These are phyloP conservation scores for Drosophila diplacantha DNA, from an alignment of 2,888 invertebrate genomes.

Conservation along the genomic window DNA sequence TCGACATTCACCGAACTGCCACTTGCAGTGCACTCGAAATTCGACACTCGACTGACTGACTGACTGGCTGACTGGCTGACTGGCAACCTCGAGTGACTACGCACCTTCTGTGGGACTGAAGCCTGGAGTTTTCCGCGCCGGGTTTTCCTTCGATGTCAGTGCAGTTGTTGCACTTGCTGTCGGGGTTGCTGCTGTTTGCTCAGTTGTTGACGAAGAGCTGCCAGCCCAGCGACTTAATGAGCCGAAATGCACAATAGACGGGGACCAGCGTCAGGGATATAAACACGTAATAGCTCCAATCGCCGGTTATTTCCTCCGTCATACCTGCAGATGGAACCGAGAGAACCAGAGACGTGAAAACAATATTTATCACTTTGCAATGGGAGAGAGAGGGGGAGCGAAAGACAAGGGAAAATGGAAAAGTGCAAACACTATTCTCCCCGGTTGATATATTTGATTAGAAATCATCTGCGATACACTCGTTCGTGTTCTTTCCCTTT, in stretches of 20 bases:
- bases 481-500: constrained; percentile 12
- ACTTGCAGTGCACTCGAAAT: constrained; percentile 10
- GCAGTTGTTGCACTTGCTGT: not conserved
- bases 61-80: constrained; percentile 3
- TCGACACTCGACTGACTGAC: constrained; percentile 41
- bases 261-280: constrained; percentile 76
- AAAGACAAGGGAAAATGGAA: constrained; percentile 2
- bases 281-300: constrained; percentile 76
- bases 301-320: constrained; percentile 77
- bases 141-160: constrained; percentile 5
- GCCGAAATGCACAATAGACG: constrained; percentile 78
- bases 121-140: not conserved
- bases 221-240: constrained; percentile 78
- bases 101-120: constrained; percentile 53
- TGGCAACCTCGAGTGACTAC: constrained; percentile 56
- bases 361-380: constrained; percentile 22
- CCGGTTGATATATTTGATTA: constrained; percentile 56
- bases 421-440: constrained; percentile 31
- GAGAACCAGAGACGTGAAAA: constrained; percentile 12
- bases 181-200: constrained; percentile 57
- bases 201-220: constrained; percentile 78
- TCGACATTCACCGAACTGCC: constrained; percentile 3
- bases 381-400: not conserved
- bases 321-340: constrained; percentile 65
- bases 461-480: constrained; percentile 52